Base-by-base conservation (phyloP, 2,113 vertebrate genomes). In the Pteruthius melanotis region DNA sequence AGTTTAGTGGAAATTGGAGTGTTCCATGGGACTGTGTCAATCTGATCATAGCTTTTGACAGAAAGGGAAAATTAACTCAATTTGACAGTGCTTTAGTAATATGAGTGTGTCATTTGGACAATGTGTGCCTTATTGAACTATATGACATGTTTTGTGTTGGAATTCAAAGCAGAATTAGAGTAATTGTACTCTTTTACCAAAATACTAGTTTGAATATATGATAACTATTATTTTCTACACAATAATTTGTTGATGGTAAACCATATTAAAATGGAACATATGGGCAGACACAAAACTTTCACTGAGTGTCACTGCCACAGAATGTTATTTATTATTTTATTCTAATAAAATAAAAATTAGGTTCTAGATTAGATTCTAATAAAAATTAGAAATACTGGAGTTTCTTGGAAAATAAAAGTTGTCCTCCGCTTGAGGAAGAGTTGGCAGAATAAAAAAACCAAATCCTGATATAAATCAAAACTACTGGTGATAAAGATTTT, bases 1-100 rank as follows among this genome's bases (percentile, higher is more conserved):
- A 63, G 54, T 82, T 95, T 90, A 92, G 90, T 95, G 44, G 71
- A 93, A 95, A 88, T 88, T 20, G 4, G 68, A 88, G 52, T 93
- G 95, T 94, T 94, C 94, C 89, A 52, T 85, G 92, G 84, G 91
- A 93, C 87, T 88, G 16, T 54, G 89, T 93, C 89, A 80, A 66
- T 92, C 88, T 81, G 63, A 66, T 52, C 42, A 19, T 53, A 75
- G 60, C 53, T 94, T 94, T 92, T 94, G 88, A 94, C 72, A 88
- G 79, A 79, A 56, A 52, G 28, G 64, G 59, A 78, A 89, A 87
- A 96, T 93, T 61, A 96, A 90, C 69, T 90, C 80, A 50, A 22
- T 86, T 92, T 96, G 85, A 54, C 44, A 60, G 52, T 87, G 44
- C 87, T 88, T 71, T 53, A 82, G 37, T 89, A 79, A 61, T 60